These are phyloP conservation scores for Bubo scandiacus DNA, from an alignment of 2,113 vertebrate genomes.

Conservation along the genomic window DNA sequence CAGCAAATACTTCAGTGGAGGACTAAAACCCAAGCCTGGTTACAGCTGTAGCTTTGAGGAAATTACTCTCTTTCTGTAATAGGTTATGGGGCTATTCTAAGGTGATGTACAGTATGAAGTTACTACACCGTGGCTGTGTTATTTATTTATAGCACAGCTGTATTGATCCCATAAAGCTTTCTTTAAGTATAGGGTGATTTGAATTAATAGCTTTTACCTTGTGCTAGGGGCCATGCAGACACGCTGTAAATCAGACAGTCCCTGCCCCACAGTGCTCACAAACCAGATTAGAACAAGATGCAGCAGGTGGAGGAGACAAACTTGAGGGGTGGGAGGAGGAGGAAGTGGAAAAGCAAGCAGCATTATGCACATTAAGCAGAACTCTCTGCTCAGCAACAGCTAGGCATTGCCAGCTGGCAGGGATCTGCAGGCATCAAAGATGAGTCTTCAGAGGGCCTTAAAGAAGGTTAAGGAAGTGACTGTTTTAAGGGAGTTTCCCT, in stretches of 20 bases:
- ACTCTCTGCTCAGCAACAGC: conserved; percentile 51
- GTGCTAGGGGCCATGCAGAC: conserved; percentile 47
- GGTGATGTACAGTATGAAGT: neutral
- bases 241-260: conserved; percentile 56
- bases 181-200: conserved; percentile 23
- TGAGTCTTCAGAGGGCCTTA: conserved; percentile 14
- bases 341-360: conserved; percentile 24
- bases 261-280: conserved; percentile 54
- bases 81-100: neutral
- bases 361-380: conserved; percentile 14
- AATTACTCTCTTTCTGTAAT: neutral
- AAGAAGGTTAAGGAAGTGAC: conserved; percentile 43
- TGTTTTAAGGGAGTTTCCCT: conserved; percentile 58
- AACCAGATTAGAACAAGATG: conserved; percentile 59
- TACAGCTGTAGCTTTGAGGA: neutral
- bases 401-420: conserved; percentile 48
- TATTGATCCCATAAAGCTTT: conserved; percentile 55
- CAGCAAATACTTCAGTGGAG: neutral
- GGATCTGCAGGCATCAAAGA: conserved; percentile 35
- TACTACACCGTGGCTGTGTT: neutral
- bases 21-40: neutral
- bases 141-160: conserved; percentile 27
- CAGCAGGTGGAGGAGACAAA: conserved; percentile 62
- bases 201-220: conserved; percentile 49
- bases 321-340: conserved; percentile 53